These are phyloP conservation scores for Acrossocheilus wenchowensis DNA, from an alignment of 2,797 vertebrate genomes.

Conservation along the genomic window DNA sequence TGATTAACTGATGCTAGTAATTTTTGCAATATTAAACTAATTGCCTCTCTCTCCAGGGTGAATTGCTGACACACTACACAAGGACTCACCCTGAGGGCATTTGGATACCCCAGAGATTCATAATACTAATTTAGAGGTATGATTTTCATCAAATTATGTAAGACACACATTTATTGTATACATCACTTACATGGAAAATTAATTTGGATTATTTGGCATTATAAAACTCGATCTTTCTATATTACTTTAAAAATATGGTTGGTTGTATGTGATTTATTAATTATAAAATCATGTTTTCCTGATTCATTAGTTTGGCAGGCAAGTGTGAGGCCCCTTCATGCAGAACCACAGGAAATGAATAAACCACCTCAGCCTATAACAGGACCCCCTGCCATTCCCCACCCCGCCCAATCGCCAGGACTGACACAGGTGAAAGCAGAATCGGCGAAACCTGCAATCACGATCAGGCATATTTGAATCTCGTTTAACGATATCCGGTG, in stretches of 20 bases:
- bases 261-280: not conserved
- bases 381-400: slow-evolving; percentile 92
- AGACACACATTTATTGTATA: not conserved
- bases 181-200: not conserved
- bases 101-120: slow-evolving; percentile 13
- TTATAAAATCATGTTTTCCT: not conserved
- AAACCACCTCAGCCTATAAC: slow-evolving; percentile 99
- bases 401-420: slow-evolving; percentile 95
- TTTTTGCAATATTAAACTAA: not conserved
- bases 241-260: not conserved
- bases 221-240: not conserved
- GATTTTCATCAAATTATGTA: not conserved
- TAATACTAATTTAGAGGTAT: slow-evolving; percentile 56
- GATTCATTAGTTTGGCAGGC: slow-evolving; percentile 70
- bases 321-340: slow-evolving; percentile 93
- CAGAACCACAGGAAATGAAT: slow-evolving; percentile 99
- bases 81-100: slow-evolving; percentile 22
- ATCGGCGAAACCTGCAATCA: not conserved
- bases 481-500: not conserved
- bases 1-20: not conserved
- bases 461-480: not conserved
- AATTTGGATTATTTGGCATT: not conserved
- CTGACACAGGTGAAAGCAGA: slow-evolving; percentile 87
- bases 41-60: not conserved
- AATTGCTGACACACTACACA: slow-evolving; percentile 47